Conservation (phyloP, 2,113 vertebrate genomes). For the Phrynosoma blainvillii region DNA sequence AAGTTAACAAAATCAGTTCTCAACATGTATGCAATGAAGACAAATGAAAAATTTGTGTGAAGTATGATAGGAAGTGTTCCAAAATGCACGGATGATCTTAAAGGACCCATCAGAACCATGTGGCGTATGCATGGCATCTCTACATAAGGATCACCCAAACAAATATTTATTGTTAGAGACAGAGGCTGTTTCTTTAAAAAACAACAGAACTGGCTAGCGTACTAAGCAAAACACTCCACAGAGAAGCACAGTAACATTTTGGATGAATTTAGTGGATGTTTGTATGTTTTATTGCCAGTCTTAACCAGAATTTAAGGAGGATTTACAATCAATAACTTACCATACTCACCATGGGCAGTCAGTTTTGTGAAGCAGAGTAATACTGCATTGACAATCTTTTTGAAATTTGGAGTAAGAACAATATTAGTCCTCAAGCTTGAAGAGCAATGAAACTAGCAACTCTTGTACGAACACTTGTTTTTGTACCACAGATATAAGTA, state of each 20-base stretch:
- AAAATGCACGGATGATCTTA: no score
- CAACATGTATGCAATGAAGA: conserved; percentile 8
- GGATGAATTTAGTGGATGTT: background rate
- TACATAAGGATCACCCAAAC: no score
- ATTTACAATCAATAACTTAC: no score
- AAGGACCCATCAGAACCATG: no score
- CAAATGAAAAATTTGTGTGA: background rate
- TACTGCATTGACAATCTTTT: background rate
- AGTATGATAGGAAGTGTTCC: no score
- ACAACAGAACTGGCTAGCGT: no score
- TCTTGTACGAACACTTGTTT: background rate
- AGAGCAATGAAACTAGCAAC: no score
- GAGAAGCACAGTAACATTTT: background rate
- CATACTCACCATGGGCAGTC: background rate
- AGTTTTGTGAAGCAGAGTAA: background rate
- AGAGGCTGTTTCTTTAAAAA: background rate
- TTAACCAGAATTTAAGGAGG: background rate
- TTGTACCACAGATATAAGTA: no score
- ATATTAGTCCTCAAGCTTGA: background rate
- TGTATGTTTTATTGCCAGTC: background rate
- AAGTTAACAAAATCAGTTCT: conserved; percentile 46
- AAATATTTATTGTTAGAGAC: no score
- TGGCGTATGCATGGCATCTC: no score
- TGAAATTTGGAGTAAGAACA: background rate
- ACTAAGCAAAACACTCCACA: background rate